Percentiles rank a stretch among this genome's conserved stretches.
These are phyloP conservation scores for Stylophora pistillata DNA, from an alignment of 64 coral and sea anemone species.

Conservation along the genomic window DNA sequence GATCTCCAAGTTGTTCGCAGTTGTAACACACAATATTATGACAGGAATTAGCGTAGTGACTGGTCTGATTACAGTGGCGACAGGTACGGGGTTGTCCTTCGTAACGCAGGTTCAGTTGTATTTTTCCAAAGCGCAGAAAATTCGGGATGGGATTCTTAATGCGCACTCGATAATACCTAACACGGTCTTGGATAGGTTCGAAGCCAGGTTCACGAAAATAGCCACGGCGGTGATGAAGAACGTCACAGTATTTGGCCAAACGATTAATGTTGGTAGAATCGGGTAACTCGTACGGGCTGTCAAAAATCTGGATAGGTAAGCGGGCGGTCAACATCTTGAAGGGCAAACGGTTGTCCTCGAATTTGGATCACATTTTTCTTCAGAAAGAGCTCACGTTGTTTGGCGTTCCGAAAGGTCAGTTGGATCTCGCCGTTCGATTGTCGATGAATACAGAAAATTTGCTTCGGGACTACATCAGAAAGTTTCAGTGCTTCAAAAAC, in stretches of 20 bases:
- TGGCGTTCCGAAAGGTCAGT: background rate
- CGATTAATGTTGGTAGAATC: background rate
- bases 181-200: background rate
- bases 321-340: background rate
- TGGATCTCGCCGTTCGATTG: no score
- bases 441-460: no score
- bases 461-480: no score
- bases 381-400: background rate
- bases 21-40: background rate
- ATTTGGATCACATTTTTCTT: no score
- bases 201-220: background rate
- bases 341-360: background rate
- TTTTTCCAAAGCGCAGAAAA: background rate
- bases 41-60: background rate
- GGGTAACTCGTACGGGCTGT: background rate
- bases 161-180: background rate
- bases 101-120: background rate
- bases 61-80: background rate
- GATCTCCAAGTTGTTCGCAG: background rate
- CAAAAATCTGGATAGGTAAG: background rate
- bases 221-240: background rate
- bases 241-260: background rate
- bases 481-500: no score
- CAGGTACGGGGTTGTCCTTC: background rate
- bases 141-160: background rate